These are phyloP conservation scores for Ochlodes sylvanus DNA, from an alignment of 2,888 invertebrate genomes.

Conservation along the genomic window DNA sequence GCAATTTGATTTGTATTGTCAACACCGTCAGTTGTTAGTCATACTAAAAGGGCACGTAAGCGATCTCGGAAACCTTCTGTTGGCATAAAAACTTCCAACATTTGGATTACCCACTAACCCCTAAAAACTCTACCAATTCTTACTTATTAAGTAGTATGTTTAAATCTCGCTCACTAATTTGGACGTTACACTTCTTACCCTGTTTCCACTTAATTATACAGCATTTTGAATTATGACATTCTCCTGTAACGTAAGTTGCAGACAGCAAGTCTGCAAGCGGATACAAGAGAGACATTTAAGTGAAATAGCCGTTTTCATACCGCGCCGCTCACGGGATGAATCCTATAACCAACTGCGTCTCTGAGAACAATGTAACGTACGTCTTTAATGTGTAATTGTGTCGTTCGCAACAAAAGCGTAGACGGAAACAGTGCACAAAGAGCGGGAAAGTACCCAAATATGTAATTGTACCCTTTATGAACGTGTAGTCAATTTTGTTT, in stretches of 20 bases:
- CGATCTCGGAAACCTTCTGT: too few species aligned
- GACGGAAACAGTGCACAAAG: constrained; percentile 35
- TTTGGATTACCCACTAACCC: too few species aligned
- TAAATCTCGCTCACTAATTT: too few species aligned
- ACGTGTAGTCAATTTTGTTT: constrained; percentile 7
- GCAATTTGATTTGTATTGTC: too few species aligned
- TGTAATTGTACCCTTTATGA: constrained; percentile 26
- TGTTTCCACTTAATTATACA: not conserved
- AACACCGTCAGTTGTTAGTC: too few species aligned
- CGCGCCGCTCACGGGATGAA: constrained; percentile 26
- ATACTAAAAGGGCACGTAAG: too few species aligned
- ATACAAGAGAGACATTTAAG: constrained; percentile 13
- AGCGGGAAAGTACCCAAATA: constrained; percentile 33
- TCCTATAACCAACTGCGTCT: constrained; percentile 35
- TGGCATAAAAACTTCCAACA: too few species aligned
- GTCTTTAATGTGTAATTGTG: constrained; percentile 39
- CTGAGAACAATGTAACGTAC: constrained; percentile 35
- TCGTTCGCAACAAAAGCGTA: constrained; percentile 36
- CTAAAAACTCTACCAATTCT: too few species aligned
- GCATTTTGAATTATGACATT: not conserved
- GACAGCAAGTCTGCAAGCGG: constrained; percentile 5
- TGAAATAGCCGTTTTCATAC: constrained; percentile 32
- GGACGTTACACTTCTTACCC: not conserved
- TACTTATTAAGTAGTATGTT: too few species aligned
- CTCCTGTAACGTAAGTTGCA: constrained; percentile 1